These are phyloP conservation scores for Punctoribates punctum DNA, from an alignment of 2,888 invertebrate species.

Conservation along the genomic window DNA sequence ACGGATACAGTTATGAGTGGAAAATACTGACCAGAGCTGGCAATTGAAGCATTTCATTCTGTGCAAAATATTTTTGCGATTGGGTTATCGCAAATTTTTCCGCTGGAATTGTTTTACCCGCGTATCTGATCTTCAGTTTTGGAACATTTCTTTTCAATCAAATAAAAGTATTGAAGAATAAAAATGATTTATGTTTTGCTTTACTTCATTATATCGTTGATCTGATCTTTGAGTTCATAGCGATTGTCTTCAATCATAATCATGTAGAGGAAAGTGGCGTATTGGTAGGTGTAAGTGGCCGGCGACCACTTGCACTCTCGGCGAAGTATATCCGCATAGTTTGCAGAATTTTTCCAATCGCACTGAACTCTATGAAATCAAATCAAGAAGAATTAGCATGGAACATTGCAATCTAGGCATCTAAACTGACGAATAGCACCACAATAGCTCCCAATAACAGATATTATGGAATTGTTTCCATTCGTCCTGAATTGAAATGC, in stretches of 20 bases:
- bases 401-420: conserved; percentile 18
- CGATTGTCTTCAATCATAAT: conserved; percentile 56
- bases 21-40: conserved; percentile 65
- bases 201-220: conserved; percentile 67
- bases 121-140: conserved; percentile 77
- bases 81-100: conserved; percentile 93
- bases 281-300: conserved; percentile 85
- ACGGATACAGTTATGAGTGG: no score
- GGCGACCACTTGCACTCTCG: conserved; percentile 85
- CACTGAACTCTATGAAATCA: conserved; percentile 54
- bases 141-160: conserved; percentile 63
- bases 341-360: conserved; percentile 73
- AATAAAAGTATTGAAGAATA: background rate
- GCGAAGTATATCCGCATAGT: conserved; percentile 67
- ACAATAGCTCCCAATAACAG: conserved; percentile 91
- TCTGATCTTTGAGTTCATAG: conserved; percentile 53
- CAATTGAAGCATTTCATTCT: conserved; percentile 68
- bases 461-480: conserved; percentile 91
- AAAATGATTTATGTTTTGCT: conserved; percentile 46
- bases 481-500: conserved; percentile 55
- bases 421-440: conserved; percentile 70
- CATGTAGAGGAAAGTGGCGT: conserved; percentile 77
- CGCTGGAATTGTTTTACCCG: conserved; percentile 93
- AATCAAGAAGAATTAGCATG: conserved; percentile 48
- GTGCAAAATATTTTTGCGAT: conserved; percentile 70